Base-by-base conservation (phyloP, 1,140 invertebrate species). In the Triops cancriformis region DNA sequence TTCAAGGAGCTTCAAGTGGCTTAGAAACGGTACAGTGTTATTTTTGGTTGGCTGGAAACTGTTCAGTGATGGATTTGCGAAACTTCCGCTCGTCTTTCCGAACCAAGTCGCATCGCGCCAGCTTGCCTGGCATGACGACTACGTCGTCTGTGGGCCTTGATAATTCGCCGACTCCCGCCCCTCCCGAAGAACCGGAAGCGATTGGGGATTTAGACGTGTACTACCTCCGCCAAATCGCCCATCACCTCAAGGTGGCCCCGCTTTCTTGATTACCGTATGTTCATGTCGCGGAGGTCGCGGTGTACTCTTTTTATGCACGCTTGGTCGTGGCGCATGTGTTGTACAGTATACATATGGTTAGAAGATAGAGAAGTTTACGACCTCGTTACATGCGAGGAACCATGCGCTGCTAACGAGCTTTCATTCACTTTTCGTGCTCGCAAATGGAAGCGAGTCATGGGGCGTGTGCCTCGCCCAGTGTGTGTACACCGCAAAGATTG, bases 141-240 rank as follows among this genome's bases (percentile, higher is more conserved):
- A 37, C 7, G 31, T 37, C 73, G n/a, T 1, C 73, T 11, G 27
- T 26, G 27, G 74, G 1, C 74, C 26, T 27, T 76, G 74, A 43
- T 76, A 76, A 45, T 31, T 45, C 31, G 18, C 74, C 4, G 23
- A 64, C 10, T 18, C 37, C 73, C 77, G 14, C 41, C 11, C 72
- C 64, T 26, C 12, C 28, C 51, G 72, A 37, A 27, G 27, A 42
- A 27, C 74, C 14, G 27, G 64, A 72, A 78, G 79, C 18, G 87
- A 88, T 79, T 64, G 51, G 18, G 23, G 88, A 88, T 82, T 82
- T 88, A 79, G 87, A 88, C 81, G 82, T 88, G 73, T 88, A 87
- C 83, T 88, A 88, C 82, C 88, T 88, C 80, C 84, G 86, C 51
- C 88, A 88, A 81, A 88, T 88, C 77, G 87, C 87, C 51, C 87